Evolutionary conservation across 2,113 vertebrate genomes (phyloP).

Genomic region (Shinisaurus crocodilurus): DNA sequence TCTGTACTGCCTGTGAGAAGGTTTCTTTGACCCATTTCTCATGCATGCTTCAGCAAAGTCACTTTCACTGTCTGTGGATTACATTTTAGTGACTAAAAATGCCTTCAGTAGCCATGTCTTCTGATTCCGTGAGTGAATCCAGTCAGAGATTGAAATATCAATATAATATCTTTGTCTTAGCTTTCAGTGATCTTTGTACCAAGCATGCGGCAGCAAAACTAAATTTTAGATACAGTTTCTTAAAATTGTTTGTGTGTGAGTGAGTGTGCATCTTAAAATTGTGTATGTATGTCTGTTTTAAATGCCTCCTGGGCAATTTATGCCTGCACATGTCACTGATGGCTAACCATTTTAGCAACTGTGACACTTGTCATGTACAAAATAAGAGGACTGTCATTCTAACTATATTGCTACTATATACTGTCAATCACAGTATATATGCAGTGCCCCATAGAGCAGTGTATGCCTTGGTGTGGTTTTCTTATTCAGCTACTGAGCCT

Average conservation of each 20-base stretch:
- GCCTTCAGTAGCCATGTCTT: not conserved
- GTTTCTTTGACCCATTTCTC: not conserved
- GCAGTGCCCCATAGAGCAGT: not conserved
- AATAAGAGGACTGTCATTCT: too few relatives aligned
- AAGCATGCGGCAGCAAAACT: not conserved
- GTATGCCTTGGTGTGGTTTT: too few relatives aligned
- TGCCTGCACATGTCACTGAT: not conserved
- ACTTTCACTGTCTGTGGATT: not conserved
- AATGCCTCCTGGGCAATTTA: not conserved
- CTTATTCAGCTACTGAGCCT: too few relatives aligned
- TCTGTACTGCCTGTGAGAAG: not conserved
- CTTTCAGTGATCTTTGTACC: not conserved
- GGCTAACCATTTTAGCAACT: not conserved
- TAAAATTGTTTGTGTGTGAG: not conserved
- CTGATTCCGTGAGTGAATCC: not conserved
- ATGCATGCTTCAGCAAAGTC: not conserved
- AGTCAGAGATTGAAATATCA: not conserved
- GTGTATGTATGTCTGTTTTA: not conserved
- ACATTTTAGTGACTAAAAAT: not conserved
- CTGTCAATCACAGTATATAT: not conserved
- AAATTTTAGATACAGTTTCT: not conserved
- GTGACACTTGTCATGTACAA: not conserved
- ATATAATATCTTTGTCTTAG: too few relatives aligned
- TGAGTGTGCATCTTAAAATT: not conserved
- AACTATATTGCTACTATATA: not conserved